Evolutionary conservation across 1,140 invertebrate species (phyloP).

Genomic region (Telenomus remus): DNA sequence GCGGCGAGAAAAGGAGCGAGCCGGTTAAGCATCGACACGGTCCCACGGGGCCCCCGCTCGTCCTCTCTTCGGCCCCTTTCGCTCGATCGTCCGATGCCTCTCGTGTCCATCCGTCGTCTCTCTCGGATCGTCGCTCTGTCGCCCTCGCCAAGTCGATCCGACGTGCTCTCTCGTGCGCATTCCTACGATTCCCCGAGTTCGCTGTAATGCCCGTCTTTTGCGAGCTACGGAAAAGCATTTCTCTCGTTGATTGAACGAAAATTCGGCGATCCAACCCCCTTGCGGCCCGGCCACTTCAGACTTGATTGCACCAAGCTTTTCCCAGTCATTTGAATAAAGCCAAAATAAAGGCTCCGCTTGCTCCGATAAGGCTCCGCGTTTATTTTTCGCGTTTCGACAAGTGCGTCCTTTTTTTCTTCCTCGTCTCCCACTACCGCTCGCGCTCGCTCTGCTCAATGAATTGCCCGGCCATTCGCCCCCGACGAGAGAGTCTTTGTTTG

Average conservation of each 20-base stretch:
- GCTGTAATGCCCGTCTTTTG: conserved; percentile 15
- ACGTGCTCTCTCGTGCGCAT: background rate
- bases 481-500: conserved; percentile 1
- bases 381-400: conserved; percentile 17
- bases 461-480: background rate
- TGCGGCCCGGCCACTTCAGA: background rate
- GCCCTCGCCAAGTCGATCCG: background rate
- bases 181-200: conserved; percentile 13
- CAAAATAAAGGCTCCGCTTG: conserved; percentile 2
- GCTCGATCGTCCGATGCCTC: conserved; percentile 44
- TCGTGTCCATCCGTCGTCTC: conserved; percentile 7
- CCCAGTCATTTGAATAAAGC: background rate
- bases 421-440: too few relatives aligned
- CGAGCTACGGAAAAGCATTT: conserved; percentile 23
- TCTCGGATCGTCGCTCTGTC: conserved; percentile 10
- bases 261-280: background rate
- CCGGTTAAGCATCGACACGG: conserved; percentile 58
- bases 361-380: background rate
- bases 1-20: conserved; percentile 27
- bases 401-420: conserved; percentile 2
- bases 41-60: conserved; percentile 67
- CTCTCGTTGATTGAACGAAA: conserved; percentile 23
- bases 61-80: conserved; percentile 50
- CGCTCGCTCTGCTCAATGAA: background rate
- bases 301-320: conserved; percentile 5